Evolutionary conservation across 2,797 vertebrate genomes (phyloP).

Genomic region (Myotis findleyi): DNA sequence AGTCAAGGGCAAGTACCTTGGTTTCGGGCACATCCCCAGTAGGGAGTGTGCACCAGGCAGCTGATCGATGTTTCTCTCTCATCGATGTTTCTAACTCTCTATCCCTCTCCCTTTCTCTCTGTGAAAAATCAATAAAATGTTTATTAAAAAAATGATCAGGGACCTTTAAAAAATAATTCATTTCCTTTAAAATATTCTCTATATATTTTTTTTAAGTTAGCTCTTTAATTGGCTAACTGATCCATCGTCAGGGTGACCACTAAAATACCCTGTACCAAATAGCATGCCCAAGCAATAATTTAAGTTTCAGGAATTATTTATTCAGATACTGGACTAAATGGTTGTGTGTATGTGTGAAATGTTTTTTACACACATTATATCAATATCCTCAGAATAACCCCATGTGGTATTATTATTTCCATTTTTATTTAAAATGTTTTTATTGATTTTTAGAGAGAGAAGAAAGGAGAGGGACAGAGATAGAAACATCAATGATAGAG

Average conservation of each 20-base stretch:
- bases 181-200: slow-evolving; percentile 15
- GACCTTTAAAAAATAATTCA: background rate
- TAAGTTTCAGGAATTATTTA: slow-evolving; percentile 12
- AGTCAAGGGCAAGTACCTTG: no score
- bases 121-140: no score
- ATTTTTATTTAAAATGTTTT: background rate
- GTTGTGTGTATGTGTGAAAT: background rate
- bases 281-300: background rate
- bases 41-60: no score
- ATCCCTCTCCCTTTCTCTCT: no score
- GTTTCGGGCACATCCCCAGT: no score
- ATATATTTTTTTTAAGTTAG: background rate
- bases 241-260: background rate
- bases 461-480: background rate
- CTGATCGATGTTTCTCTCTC: no score
- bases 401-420: background rate
- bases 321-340: background rate
- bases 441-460: background rate
- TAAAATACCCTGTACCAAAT: background rate
- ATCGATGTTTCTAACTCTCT: no score
- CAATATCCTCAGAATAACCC: background rate
- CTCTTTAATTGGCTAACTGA: slow-evolving; percentile 5
- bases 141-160: no score
- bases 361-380: slow-evolving; percentile 34
- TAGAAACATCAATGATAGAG: no score